These are phyloP conservation scores for Apodemus speciosus DNA, from an alignment of 2,113 vertebrate genomes.

Conservation along the genomic window DNA sequence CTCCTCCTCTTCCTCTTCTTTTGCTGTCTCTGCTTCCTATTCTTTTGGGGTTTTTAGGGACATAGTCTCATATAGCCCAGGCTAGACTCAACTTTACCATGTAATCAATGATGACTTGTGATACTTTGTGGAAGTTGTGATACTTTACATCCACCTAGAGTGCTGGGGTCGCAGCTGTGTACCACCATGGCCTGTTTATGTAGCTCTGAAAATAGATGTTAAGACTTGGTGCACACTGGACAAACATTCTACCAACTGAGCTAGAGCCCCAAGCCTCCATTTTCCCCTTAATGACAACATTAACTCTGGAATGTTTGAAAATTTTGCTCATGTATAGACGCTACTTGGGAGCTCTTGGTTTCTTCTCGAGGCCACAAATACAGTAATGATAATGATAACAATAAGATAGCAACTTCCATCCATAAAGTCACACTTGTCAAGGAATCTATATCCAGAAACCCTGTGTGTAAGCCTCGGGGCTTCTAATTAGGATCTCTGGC, in stretches of 20 bases:
- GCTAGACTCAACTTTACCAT: neutral
- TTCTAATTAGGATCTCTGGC: neutral
- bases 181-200: neutral
- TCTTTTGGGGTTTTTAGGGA: neutral
- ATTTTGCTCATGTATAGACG: neutral
- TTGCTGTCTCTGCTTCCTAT: neutral
- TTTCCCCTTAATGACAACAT: neutral
- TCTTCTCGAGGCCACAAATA: neutral
- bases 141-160: too few species aligned
- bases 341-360: neutral
- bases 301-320: conserved; percentile 12
- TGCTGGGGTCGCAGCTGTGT: neutral
- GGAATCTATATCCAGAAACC: neutral
- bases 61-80: neutral
- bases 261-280: neutral
- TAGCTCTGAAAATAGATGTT: neutral
- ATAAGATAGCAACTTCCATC: neutral
- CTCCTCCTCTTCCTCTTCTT: neutral
- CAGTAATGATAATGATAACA: neutral
- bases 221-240: neutral
- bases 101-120: neutral
- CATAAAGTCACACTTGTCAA: neutral
- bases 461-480: neutral
- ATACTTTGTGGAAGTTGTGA: neutral
- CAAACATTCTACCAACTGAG: neutral